These are phyloP conservation scores for Xylocopa sonorina DNA, from an alignment of 1,140 invertebrate species.

Conservation along the genomic window DNA sequence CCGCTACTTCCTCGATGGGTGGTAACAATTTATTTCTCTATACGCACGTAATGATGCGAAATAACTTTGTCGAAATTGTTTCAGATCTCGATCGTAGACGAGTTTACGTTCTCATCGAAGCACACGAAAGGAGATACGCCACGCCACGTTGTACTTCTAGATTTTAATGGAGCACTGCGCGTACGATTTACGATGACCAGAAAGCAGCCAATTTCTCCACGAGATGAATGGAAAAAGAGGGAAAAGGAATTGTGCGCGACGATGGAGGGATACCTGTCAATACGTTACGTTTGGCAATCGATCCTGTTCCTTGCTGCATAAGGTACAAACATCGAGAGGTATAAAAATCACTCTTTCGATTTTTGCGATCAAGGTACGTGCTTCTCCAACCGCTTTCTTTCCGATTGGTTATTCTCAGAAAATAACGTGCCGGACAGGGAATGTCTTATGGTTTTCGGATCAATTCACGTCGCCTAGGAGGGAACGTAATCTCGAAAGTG, in stretches of 20 bases:
- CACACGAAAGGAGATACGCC: no score
- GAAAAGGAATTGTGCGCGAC: neutral
- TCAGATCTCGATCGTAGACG: no score
- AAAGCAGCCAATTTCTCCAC: constrained; percentile 24
- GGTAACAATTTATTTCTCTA: no score
- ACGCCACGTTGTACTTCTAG: neutral
- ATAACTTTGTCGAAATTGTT: no score
- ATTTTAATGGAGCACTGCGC: neutral
- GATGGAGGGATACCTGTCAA: constrained; percentile 33
- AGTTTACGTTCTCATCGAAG: no score
- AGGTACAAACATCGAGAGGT: constrained; percentile 3
- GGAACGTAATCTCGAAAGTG: constrained; percentile 76
- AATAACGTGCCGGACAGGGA: constrained; percentile 62
- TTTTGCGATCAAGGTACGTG: constrained; percentile 52
- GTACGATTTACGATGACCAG: constrained; percentile 4
- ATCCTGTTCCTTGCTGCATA: neutral
- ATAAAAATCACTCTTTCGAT: constrained; percentile 55
- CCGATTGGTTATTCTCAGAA: constrained; percentile 61
- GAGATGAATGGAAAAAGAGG: neutral
- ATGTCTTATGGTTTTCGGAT: constrained; percentile 66
- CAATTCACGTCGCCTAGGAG: constrained; percentile 58
- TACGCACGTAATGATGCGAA: no score
- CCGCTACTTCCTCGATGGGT: no score
- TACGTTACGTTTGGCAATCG: constrained; percentile 38
- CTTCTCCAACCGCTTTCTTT: constrained; percentile 50